Evolutionary conservation across 2,797 vertebrate species (phyloP).

Genomic region (Melanogrammus aeglefinus): DNA sequence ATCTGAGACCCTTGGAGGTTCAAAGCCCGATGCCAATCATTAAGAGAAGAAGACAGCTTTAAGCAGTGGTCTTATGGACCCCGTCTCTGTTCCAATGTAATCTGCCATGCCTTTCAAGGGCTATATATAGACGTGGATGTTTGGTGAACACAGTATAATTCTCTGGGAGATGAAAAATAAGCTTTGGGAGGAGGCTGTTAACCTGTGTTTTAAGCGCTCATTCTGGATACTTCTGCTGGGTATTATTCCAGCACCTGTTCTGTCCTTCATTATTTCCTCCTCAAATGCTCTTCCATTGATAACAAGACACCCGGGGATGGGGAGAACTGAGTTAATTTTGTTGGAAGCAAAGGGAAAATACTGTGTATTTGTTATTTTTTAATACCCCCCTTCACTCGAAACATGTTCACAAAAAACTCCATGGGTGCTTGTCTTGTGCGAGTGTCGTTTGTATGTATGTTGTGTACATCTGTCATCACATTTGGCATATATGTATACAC

Average conservation of each 20-base stretch:
- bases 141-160: slow-evolving; percentile 71
- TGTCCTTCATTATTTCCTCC: slow-evolving; percentile 26
- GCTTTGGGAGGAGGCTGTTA: slow-evolving; percentile 62
- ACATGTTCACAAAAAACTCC: background rate
- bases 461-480: slow-evolving; percentile 17
- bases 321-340: slow-evolving; percentile 26
- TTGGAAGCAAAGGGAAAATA: slow-evolving; percentile 1
- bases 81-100: slow-evolving; percentile 57
- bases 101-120: slow-evolving; percentile 53
- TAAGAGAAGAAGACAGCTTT: slow-evolving; percentile 48
- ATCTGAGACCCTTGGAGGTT: slow-evolving; percentile 44
- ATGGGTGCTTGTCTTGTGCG: slow-evolving; percentile 40
- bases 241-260: slow-evolving; percentile 54
- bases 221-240: slow-evolving; percentile 43
- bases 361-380: background rate
- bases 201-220: slow-evolving; percentile 56
- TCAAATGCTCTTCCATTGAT: background rate
- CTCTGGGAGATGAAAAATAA: slow-evolving; percentile 55
- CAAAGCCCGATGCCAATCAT: slow-evolving; percentile 62
- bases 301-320: background rate
- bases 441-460: slow-evolving; percentile 35
- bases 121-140: slow-evolving; percentile 72
- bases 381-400: background rate
- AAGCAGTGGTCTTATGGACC: slow-evolving; percentile 57
- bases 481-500: background rate